Evolutionary conservation across 92 coral and sea anemone species (phyloP).

Genomic region (Paramuricea clavata): DNA sequence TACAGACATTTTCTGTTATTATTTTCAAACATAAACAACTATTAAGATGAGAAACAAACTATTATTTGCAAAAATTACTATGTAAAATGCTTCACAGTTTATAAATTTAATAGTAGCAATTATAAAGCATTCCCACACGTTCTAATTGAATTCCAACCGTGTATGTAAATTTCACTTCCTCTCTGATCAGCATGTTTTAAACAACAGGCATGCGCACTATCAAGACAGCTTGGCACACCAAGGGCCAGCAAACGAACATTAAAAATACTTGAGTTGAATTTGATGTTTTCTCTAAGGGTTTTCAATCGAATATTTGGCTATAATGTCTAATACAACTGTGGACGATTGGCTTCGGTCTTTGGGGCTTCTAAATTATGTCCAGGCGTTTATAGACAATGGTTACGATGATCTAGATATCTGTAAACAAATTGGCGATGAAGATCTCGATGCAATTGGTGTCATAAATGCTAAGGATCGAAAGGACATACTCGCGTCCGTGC

Average conservation of each 20-base stretch:
- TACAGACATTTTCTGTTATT: neutral
- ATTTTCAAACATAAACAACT: neutral
- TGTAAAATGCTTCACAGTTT: neutral
- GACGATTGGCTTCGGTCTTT: conserved; percentile 99
- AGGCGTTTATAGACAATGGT: conserved; percentile 97
- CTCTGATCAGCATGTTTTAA: neutral
- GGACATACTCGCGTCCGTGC: conserved; percentile 89
- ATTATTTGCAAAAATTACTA: neutral
- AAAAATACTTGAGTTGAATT: neutral
- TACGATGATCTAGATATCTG: conserved; percentile 98
- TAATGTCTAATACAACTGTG: conserved; percentile 48
- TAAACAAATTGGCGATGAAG: conserved; percentile 97
- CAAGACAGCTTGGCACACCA: neutral
- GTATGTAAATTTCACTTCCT: conserved; percentile 39
- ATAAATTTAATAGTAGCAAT: neutral
- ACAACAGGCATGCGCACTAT: conserved; percentile 13
- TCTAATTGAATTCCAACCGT: neutral
- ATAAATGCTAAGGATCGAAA: conserved; percentile 85
- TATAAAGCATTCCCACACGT: neutral
- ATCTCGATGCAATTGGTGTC: conserved; percentile 98
- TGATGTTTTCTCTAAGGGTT: neutral
- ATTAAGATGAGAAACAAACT: neutral
- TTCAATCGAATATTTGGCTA: neutral
- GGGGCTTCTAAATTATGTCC: conserved; percentile 91
- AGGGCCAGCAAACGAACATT: neutral